These are phyloP conservation scores for Falco berigora DNA, from an alignment of 2,797 vertebrate species.

Conservation along the genomic window DNA sequence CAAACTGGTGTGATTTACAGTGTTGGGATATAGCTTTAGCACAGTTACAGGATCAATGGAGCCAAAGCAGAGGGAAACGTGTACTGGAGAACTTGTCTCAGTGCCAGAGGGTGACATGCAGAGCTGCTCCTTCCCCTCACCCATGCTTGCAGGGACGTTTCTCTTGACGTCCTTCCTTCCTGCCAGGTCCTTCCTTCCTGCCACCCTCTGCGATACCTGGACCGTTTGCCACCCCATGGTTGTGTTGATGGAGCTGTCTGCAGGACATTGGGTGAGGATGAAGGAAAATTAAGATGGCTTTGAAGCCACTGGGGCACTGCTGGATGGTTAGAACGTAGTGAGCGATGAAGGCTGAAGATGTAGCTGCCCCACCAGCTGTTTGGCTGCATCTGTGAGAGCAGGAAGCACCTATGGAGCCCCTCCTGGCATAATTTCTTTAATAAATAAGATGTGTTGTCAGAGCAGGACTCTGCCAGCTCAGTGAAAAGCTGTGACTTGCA, in stretches of 20 bases:
- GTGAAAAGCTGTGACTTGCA: not conserved
- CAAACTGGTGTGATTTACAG: not conserved
- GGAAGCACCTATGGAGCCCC: not conserved
- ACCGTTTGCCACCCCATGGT: fast-evolving
- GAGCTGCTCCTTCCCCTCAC: not conserved
- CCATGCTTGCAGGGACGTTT: not conserved
- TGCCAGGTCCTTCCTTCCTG: not conserved
- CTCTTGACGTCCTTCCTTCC: not conserved
- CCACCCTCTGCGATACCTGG: not conserved
- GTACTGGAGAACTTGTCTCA: not conserved
- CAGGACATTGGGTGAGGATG: not conserved
- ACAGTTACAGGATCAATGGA: not conserved
- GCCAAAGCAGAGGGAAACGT: not conserved
- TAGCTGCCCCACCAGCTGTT: not conserved
- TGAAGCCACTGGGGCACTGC: not conserved
- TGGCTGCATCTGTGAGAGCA: fast-evolving
- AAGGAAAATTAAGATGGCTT: not conserved
- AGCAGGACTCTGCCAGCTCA: not conserved
- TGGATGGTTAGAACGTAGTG: not conserved
- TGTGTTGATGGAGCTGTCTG: not conserved
- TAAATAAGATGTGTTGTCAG: not conserved
- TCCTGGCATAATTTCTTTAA: not conserved
- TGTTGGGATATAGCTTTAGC: not conserved
- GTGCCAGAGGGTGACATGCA: not conserved
- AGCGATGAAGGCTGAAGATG: not conserved